Evolutionary conservation across 2,113 vertebrate genomes (phyloP), one percentile per base, ranked within the genome.

Genomic region (Nothocercus nigrocapillus): DNA sequence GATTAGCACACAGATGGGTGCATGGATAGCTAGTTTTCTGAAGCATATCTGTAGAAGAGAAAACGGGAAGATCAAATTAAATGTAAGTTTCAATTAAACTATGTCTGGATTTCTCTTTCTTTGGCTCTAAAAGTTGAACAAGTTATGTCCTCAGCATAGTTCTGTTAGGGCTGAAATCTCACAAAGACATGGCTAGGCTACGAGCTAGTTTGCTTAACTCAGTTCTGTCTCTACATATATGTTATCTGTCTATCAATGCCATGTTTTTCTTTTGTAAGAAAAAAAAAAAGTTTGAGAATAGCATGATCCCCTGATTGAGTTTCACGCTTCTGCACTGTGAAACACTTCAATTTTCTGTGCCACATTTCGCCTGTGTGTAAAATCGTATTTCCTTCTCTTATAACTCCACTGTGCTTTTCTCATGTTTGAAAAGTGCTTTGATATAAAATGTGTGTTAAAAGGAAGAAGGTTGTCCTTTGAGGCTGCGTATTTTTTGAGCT

Each of bases 311-410:
- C 2, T 3, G 44, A 5, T 32, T 4, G 44, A 82, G 53, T 5
- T 34, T 34, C 51, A 8, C 12, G 7, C 7, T 3, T 54, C 36
- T 25, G 0, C 2, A 3, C 51, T 15, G 38, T 1, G 1, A 40
- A 47, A 44, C 42, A 7, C 13, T 14, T 22, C 5, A 7, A 2
- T 28, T 24, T 70, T 32, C 66, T 72, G 64, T 16, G 42, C 11
- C 51, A 12, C 0, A 1, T 67, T 66, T 78, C 59, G 61, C 15
- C 17, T 4, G 28, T 10, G 14, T 13, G 22, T 75, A 5, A 34
- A 76, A 44, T 2, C 10, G 1, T 11, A 24, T 36, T 66, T 82
- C 36, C 40, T 24, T 22, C n/a, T 49, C 32, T 49, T 1, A 0
- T 12, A 14, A 66, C 34, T 53, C 34, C 24, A 1, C 28, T 40